Percentiles rank a stretch among this genome's conserved stretches.
Conservation (phyloP, 2,888 invertebrate genomes). For the Dione vanillae region DNA sequence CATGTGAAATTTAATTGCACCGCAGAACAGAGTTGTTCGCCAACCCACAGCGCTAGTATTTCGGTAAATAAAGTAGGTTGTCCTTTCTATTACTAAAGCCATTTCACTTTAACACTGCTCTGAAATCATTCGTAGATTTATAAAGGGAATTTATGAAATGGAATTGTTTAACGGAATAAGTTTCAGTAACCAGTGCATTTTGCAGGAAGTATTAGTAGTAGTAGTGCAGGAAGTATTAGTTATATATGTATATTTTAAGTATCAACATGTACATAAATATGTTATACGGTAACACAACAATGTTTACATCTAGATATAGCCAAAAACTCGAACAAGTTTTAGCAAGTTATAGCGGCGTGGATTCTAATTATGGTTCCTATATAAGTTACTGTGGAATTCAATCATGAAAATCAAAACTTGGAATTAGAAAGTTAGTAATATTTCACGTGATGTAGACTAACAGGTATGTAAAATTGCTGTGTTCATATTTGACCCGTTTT, state of each 20-base stretch:
- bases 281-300: neutral
- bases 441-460: neutral
- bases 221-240: too few species aligned
- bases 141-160: neutral
- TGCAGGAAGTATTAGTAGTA: too few species aligned
- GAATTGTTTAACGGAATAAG: neutral
- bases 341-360: neutral
- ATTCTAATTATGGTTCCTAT: neutral
- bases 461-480: neutral
- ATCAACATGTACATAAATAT: neutral
- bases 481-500: too few species aligned
- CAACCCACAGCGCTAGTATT: conserved; percentile 42
- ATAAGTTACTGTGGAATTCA: conserved; percentile 1
- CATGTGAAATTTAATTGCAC: conserved; percentile 42
- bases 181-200: neutral
- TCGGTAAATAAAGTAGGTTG: conserved; percentile 43
- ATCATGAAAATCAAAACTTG: neutral
- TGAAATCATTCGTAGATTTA: conserved; percentile 25
- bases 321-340: conserved; percentile 5
- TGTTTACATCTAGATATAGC: neutral
- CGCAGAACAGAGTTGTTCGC: conserved; percentile 41
- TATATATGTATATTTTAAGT: too few species aligned
- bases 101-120: conserved; percentile 22
- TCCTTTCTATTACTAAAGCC: conserved; percentile 34
- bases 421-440: neutral